Evolutionary conservation across 2,888 invertebrate species (phyloP), one percentile per base, ranked within the genome.

Genomic region (Sepiola atlantica): DNA sequence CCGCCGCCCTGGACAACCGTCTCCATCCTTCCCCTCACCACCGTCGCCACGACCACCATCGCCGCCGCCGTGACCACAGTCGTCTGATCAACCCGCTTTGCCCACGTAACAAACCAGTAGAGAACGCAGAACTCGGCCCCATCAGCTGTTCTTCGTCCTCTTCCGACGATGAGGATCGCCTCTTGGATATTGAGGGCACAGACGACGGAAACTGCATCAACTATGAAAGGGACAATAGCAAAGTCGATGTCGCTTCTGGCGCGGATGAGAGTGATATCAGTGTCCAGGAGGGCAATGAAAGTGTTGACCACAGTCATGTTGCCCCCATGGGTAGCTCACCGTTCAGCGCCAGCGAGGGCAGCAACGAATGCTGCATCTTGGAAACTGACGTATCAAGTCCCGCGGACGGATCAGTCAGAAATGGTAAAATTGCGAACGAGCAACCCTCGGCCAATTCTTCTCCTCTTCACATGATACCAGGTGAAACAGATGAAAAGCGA

Each of bases 1-100:
- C 77, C 77, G 77, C 77, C 77, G 77, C 77, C 77, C 77, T 77
- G 77, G 77, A 77, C 77, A 77, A 77, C 77, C 77, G n/a, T 77
- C 77, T 77, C n/a, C n/a, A n/a, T 16, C n/a, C n/a, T 77, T 77
- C 77, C 21, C 77, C 3, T 2, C 77, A n/a, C 77, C n/a, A 77
- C 1, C 77, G 16, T 2, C 77, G 32, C n/a, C 77, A 77, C 1
- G n/a, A 77, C 57, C 57, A 57, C 57, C 21, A 57, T 21, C 57
- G 3, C 57, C 57, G 20, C 3, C 57, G 57, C 77, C 77, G 77
- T 18, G 3, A 77, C 18, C 77, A 77, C n/a, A 77, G 16, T 32
- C n/a, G 77, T n/a, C 77, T 77, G 10, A 77, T 10, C 77, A 12
- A 77, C 77, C 77, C n/a, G 77, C 14, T 32, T 77, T n/a, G 32